Evolutionary conservation across 2,797 vertebrate species (phyloP), one percentile per base, ranked within the genome.

Genomic region (Acestrorhynchus altus): DNA sequence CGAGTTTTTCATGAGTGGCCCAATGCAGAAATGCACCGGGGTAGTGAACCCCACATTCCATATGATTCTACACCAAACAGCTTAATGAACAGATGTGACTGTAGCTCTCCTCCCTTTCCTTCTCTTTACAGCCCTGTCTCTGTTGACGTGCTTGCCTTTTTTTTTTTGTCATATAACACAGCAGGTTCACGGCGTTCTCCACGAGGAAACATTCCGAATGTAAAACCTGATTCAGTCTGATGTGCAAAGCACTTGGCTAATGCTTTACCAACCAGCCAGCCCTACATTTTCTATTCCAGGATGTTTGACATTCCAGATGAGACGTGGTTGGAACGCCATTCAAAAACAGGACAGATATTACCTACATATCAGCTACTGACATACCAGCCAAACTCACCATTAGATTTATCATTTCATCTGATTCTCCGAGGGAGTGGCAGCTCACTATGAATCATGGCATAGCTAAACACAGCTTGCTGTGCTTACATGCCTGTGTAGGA

Each of bases 401-500:
- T 13, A 56, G 65, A 26, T 61, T 74, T 35, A 22, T 15, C 22
- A 54, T 70, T 72, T 65, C 40, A 35, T 81, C 75, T 73, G 51
- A 72, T 72, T 79, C 59, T 74, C 63, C 40, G 42, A 73, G 65
- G 69, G 56, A 76, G 63, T 76, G 69, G 69, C 83, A 76, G 22
- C 67, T 16, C 47, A 79, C 42, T 65, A 51, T 81, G 71, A 81
- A 81, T 78, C 71, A 78, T 71, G 60, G 40, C 51, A 74, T 78
- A 60, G 68, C 20, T 74, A 51, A 78, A 64, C 60, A 28, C 65
- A 79, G 64, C 74, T 81, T 78, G 74, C 65, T 72, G 67, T 66
- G 68, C 63, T 51, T 72, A 51, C 44, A 76, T 63, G 64, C 72
- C 71, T 64, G 35, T 52, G 46, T 72, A 35, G 24, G 31, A 63